Evolutionary conservation across 2,888 invertebrate genomes (phyloP).

Genomic region (Amblyjoppa proteus): DNA sequence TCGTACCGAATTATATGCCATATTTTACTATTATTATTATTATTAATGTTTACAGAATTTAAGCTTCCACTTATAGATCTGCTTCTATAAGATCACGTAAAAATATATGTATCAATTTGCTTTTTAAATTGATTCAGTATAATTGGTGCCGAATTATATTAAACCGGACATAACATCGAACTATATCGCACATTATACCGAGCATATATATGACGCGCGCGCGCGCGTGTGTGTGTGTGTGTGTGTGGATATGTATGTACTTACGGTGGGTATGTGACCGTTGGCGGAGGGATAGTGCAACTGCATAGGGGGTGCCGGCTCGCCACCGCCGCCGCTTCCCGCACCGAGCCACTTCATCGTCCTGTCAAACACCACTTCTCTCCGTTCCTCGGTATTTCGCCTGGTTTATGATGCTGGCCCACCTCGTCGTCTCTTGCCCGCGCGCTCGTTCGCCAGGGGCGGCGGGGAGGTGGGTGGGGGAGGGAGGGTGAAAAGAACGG

Average conservation of each 20-base stretch:
- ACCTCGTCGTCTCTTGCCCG: slow-evolving; percentile 62
- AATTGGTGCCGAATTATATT: too few relatives aligned
- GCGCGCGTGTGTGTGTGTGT: too few relatives aligned
- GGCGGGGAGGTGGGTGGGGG: slow-evolving; percentile 31
- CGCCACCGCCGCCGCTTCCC: slow-evolving; percentile 88
- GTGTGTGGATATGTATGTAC: slow-evolving; percentile 62
- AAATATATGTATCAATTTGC: too few relatives aligned
- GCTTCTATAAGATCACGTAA: too few relatives aligned
- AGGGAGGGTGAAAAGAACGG: slow-evolving; percentile 1
- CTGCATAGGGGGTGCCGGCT: slow-evolving; percentile 86
- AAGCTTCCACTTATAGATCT: too few relatives aligned
- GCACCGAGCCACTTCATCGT: slow-evolving; percentile 85
- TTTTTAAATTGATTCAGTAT: too few relatives aligned
- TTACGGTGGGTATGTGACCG: slow-evolving; percentile 83
- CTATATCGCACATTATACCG: too few relatives aligned
- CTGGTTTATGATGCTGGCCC: slow-evolving; percentile 58
- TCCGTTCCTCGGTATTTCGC: slow-evolving; percentile 1
- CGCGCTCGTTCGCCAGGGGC: slow-evolving; percentile 43
- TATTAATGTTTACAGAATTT: too few relatives aligned
- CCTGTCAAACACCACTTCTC: slow-evolving; percentile 74
- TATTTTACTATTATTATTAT: too few relatives aligned
- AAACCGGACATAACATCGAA: too few relatives aligned
- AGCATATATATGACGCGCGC: not conserved
- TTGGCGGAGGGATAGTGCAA: slow-evolving; percentile 84
- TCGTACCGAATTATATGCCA: too few relatives aligned